phyloP scores from a whole-genome alignment of 2,113 vertebrate species.

The Dendropsophus ebraccatus region DNA sequence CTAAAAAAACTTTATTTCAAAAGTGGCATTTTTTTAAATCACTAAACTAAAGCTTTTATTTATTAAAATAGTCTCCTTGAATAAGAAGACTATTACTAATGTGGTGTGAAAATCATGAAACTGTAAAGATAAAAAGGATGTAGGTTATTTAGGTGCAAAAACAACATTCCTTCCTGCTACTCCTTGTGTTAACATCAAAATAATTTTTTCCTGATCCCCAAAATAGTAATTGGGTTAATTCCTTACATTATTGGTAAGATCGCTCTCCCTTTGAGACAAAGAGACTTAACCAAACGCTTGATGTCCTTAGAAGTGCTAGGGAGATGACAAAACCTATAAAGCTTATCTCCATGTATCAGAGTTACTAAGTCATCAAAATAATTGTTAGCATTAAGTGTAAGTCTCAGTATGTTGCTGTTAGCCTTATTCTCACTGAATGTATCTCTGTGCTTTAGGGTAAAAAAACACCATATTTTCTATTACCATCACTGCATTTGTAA shows the following conservation, averaged over 20 bases:
- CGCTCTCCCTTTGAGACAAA: background rate
- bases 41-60: too few species aligned
- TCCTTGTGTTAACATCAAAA: background rate
- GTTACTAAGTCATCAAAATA: constrained; percentile 45
- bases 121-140: background rate
- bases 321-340: constrained; percentile 46
- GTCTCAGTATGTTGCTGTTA: background rate
- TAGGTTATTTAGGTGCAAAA: background rate
- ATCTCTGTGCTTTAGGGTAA: background rate
- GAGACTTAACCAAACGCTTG: background rate
- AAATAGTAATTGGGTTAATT: background rate
- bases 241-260: background rate
- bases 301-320: constrained; percentile 34
- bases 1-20: background rate
- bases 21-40: too few species aligned
- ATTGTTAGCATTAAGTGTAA: constrained; percentile 30
- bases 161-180: background rate
- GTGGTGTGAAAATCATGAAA: background rate
- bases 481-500: background rate
- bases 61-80: background rate
- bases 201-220: constrained; percentile 11
- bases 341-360: constrained; percentile 40
- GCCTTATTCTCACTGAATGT: constrained; percentile 16
- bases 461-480: background rate
- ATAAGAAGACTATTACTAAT: background rate